Evolutionary conservation across 2,113 vertebrate genomes (phyloP).

Genomic region (Mungos mungo): DNA sequence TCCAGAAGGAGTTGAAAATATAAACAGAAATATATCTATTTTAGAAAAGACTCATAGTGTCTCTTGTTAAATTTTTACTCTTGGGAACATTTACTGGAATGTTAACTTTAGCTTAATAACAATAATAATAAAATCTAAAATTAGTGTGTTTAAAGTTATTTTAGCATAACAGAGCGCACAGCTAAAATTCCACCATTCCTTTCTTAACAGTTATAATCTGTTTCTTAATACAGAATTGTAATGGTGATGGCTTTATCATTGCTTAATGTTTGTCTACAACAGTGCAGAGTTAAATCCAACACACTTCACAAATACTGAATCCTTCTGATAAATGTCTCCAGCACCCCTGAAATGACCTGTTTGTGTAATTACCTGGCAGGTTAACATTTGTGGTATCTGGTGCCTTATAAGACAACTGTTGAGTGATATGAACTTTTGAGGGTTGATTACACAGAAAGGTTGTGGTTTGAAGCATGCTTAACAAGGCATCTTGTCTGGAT

Average conservation of each 20-base stretch:
- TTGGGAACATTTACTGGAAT: constrained; percentile 47
- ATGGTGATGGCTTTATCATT: background rate
- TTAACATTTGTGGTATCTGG: constrained; percentile 42
- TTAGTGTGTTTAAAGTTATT: constrained; percentile 27
- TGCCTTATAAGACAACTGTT: constrained; percentile 52
- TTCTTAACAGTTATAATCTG: background rate
- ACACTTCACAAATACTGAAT: constrained; percentile 15
- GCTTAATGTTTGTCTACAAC: constrained; percentile 21
- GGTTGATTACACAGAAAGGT: constrained; percentile 52
- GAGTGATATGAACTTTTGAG: constrained; percentile 54
- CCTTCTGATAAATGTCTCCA: constrained; percentile 37
- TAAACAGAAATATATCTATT: constrained; percentile 35
- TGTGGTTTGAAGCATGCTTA: constrained; percentile 54
- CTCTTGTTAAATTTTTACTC: constrained; percentile 28
- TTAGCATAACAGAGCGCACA: background rate
- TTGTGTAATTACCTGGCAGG: constrained; percentile 1
- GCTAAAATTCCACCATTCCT: constrained; percentile 12
- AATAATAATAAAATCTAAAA: constrained; percentile 50
- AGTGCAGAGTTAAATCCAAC: background rate
- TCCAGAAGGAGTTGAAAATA: background rate
- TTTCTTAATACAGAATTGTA: constrained; percentile 40
- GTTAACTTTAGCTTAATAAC: constrained; percentile 52
- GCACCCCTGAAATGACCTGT: constrained; percentile 39
- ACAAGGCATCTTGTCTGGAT: constrained; percentile 23
- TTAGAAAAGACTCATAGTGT: constrained; percentile 22